Evolutionary conservation across 2,888 invertebrate species (phyloP), one percentile per base, ranked within the genome.

Genomic region (Drosophila planitibia): DNA sequence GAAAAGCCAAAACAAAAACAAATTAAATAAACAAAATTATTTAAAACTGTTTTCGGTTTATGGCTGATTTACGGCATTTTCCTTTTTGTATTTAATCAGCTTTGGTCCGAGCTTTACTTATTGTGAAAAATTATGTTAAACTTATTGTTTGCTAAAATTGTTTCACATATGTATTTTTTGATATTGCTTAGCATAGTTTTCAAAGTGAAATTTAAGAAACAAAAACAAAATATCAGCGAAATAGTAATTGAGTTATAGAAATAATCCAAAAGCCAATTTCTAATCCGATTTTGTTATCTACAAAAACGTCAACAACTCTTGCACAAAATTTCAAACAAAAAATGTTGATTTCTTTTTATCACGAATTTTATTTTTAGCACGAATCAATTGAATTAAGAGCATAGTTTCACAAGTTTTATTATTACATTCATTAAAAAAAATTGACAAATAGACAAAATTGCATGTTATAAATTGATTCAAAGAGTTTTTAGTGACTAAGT

Each of bases 31-130:
- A 25, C 25, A 55, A 52, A 41, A 58, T 30, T 47, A 49, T 69
- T 69, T 60, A 53, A 67, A 41, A 33, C 12, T 10, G 14, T 30
- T 57, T 57, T 67, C 68, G 25, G 25, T 52, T 69, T 52, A 68
- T 68, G 30, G 1, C 35, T 14, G 25, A 47, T 16, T 47, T 47
- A 16, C 14, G 7, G 7, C 12, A 12, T n/a, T 22, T 16, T 19
- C 30, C 14, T 33, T 39, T 39, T 33, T 14, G 2, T 25, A 5
- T 37, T 35, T 16, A 32, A 65, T 37, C 25, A 39, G 39, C 14
- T 47, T 32, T 19, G 7, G 22, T 39, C 12, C 25, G 6, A 37
- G 3, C n/a, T 52, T 14, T 28, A 1, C 9, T 28, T 30, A 10
- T 6, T 22, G 53, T 10, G 9, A 9, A 16, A 9, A 41, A n/a